Base-by-base conservation (phyloP, 2,113 vertebrate species). In the Ophthalmolycus amberensis region DNA sequence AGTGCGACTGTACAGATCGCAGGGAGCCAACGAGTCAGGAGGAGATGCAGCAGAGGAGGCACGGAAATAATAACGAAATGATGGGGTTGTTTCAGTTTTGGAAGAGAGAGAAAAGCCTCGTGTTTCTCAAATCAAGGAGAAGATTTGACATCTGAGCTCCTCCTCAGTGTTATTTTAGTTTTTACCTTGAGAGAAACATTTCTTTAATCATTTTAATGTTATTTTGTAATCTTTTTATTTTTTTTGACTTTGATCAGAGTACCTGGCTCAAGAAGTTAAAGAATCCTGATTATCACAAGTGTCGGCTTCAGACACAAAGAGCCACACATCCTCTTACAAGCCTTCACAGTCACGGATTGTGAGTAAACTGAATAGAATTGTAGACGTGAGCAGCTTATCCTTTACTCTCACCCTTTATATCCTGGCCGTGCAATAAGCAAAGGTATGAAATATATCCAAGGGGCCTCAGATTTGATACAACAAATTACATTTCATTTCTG, bases 101-200 rank as follows among this genome's bases (percentile, higher is more conserved):
- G 37, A 79, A 64, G 32, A 70, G 46, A 50, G 8, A 67, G 38
- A 69, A 69, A 73, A 75, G 67, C 66, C 68, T 50, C 27, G 42
- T 37, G 71, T 78, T 88, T 63, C 67, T 14, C 44, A 86, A 91
- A 92, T 82, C 79, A 88, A 78, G 27, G 54, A 66, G 32, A 77
- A 16, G 44, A 63, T 48, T 74, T 71, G 50, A 59, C 40, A 71
- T 88, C 44, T 71, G 9, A 46, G 73, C 67, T 60, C 66, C 81
- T 88, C 67, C 56, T 66, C 27, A 59, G 25, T 14, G 4, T 44
- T 60, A 1, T 32, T 18, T 32, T n/a, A 27, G 14, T 8, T 22
- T 34, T 29, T 40, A 46, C 59, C 42, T 20, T 5, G 40, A 60
- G 18, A 34, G 59, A 68, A 78, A 69, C 29, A 29, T 46, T 67